Percentiles rank a stretch among this genome's conserved stretches.
phyloP scores from a whole-genome alignment of 2,888 invertebrate genomes.

The Phoronis australis region DNA sequence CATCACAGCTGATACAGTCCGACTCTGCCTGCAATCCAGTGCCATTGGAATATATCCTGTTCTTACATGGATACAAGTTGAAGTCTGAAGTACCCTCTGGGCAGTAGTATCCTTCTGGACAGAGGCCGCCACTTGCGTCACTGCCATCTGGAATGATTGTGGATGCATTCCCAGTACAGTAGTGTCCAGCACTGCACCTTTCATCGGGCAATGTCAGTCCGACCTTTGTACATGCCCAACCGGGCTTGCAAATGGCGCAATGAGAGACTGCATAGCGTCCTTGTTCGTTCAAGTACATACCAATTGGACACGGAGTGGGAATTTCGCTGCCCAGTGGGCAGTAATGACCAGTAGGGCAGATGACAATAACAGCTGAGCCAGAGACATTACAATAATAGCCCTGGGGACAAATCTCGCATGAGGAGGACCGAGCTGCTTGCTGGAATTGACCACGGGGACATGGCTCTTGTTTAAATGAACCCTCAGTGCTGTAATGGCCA shows the following conservation, averaged over 20 bases:
- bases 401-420: conserved; percentile 40
- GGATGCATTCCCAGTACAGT: conserved; percentile 30
- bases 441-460: conserved; percentile 42
- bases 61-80: conserved; percentile 32
- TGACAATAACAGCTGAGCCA: conserved; percentile 23
- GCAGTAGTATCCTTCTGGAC: conserved; percentile 46
- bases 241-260: conserved; percentile 29
- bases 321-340: conserved; percentile 38
- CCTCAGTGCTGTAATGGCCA: conserved; percentile 40
- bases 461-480: conserved; percentile 44
- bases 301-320: conserved; percentile 42
- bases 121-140: conserved; percentile 32
- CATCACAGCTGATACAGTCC: conserved; percentile 40
- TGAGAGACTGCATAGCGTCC: conserved; percentile 29
- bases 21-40: conserved; percentile 26
- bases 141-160: conserved; percentile 19
- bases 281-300: conserved; percentile 31
- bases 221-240: conserved; percentile 38
- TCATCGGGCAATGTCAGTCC: conserved; percentile 32
- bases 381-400: conserved; percentile 46
- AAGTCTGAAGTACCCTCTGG: conserved; percentile 35
- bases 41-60: conserved; percentile 45
- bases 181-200: conserved; percentile 38
- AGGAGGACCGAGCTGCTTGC: conserved; percentile 24
- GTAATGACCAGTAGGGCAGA: conserved; percentile 43